phyloP scores from a whole-genome alignment of 53 echinoderm and acorn worm species.

The Crossaster papposus region DNA sequence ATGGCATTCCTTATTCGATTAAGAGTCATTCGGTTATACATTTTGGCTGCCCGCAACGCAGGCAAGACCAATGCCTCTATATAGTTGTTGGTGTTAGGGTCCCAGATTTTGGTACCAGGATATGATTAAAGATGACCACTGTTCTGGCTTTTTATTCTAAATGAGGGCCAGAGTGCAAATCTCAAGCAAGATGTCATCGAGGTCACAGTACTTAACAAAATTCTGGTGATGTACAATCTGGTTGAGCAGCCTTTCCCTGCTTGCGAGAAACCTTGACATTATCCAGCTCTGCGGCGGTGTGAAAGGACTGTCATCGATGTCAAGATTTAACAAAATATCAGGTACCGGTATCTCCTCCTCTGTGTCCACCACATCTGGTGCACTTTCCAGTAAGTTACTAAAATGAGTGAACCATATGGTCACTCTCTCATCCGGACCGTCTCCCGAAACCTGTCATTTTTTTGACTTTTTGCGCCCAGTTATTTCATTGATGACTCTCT shows the following conservation, averaged over 20 bases:
- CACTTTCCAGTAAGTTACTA: slow-evolving; percentile 4
- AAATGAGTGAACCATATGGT: slow-evolving; percentile 56
- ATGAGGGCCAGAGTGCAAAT: slow-evolving; percentile 35
- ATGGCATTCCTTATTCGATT: slow-evolving; percentile 1
- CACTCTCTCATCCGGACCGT: slow-evolving; percentile 7
- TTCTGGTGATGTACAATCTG: slow-evolving; percentile 34
- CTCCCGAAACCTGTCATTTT: slow-evolving; percentile 48
- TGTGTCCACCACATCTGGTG: background rate
- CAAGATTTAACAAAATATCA: too few species aligned
- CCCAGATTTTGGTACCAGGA: slow-evolving; percentile 54
- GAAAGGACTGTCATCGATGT: slow-evolving; percentile 55
- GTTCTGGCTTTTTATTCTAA: slow-evolving; percentile 27
- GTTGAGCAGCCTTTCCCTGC: slow-evolving; percentile 42
- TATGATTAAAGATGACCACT: slow-evolving; percentile 47
- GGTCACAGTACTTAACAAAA: slow-evolving; percentile 51
- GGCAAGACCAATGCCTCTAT: slow-evolving; percentile 55
- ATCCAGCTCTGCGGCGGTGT: slow-evolving; percentile 11
- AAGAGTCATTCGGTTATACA: slow-evolving; percentile 46
- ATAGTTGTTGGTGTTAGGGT: slow-evolving; percentile 48
- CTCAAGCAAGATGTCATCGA: slow-evolving; percentile 32
- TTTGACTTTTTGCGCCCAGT: slow-evolving; percentile 44
- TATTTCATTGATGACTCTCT: slow-evolving; percentile 49
- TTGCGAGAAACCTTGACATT: slow-evolving; percentile 47
- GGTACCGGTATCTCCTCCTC: slow-evolving; percentile 24
- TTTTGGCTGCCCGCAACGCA: slow-evolving; percentile 43